Conservation (phyloP, 1,140 invertebrate species). For the Paraescarpia echinospica region DNA sequence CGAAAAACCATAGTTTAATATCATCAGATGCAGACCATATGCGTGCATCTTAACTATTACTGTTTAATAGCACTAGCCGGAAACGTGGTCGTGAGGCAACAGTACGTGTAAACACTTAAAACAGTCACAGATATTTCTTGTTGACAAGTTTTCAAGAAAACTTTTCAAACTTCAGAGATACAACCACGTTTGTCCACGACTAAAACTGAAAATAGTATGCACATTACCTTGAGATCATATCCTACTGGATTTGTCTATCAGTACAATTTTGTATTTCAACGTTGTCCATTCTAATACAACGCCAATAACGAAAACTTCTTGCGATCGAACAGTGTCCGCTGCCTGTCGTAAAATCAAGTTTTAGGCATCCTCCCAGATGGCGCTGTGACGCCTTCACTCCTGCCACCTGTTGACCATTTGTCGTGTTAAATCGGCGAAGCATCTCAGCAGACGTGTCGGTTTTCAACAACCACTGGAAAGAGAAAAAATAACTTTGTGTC, state of each 20-base stretch:
- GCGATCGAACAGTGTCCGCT: background rate
- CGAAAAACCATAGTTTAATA: background rate
- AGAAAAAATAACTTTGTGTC: too few species aligned
- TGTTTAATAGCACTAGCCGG: background rate
- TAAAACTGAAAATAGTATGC: background rate
- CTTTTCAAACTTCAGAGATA: background rate
- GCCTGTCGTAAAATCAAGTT: background rate
- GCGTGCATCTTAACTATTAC: background rate
- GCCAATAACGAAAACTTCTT: background rate
- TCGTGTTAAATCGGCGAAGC: background rate
- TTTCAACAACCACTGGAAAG: too few species aligned
- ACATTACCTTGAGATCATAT: slow-evolving; percentile 6
- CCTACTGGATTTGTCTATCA: background rate
- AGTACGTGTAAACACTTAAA: background rate
- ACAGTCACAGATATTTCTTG: slow-evolving; percentile 1
- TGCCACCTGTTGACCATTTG: background rate
- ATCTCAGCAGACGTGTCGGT: too few species aligned
- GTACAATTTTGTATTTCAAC: background rate
- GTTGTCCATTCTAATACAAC: background rate
- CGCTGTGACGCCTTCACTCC: background rate
- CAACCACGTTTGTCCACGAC: background rate
- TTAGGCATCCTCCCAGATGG: background rate
- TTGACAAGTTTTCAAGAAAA: slow-evolving; percentile 1
- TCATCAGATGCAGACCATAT: background rate
- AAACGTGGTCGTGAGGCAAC: background rate